A percentile compares a stretch with the other conserved stretches of the same genome.
Evolutionary conservation across 1,140 invertebrate species (phyloP).

Genomic region (Coptotermes formosanus): DNA sequence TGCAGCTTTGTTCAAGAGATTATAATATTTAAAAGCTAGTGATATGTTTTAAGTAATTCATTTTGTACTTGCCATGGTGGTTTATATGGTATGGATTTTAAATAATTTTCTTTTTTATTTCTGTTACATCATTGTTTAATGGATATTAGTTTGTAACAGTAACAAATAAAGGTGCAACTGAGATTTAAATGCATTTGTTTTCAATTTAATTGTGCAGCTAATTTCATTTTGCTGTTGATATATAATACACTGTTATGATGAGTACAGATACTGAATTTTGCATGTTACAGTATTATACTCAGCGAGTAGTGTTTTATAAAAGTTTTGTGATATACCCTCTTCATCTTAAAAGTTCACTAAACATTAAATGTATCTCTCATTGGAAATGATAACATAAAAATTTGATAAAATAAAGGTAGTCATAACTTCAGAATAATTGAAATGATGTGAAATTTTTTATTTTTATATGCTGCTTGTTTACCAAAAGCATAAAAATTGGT

Average conservation of each 20-base stretch:
- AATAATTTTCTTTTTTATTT: too few species aligned
- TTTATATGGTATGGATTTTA: too few species aligned
- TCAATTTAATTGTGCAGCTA: not conserved
- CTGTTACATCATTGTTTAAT: too few species aligned
- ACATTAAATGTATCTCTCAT: too few species aligned
- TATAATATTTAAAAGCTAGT: too few species aligned
- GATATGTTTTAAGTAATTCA: too few species aligned
- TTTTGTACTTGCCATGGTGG: too few species aligned
- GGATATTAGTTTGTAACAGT: too few species aligned
- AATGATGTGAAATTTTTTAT: not conserved
- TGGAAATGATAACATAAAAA: not conserved
- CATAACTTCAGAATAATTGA: not conserved
- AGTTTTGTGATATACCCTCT: too few species aligned
- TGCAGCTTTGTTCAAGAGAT: too few species aligned
- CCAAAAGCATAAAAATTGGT: not conserved
- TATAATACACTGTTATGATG: not conserved
- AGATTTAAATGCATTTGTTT: not conserved
- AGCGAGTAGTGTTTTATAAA: not conserved
- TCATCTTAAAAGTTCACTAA: too few species aligned
- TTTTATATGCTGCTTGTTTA: not conserved
- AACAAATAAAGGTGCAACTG: not conserved
- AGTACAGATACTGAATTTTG: not conserved
- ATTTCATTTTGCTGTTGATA: not conserved
- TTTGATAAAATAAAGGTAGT: not conserved
- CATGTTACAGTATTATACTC: not conserved